Conservation (phyloP, 2,113 vertebrate genomes). For the Hippocampus comes region DNA sequence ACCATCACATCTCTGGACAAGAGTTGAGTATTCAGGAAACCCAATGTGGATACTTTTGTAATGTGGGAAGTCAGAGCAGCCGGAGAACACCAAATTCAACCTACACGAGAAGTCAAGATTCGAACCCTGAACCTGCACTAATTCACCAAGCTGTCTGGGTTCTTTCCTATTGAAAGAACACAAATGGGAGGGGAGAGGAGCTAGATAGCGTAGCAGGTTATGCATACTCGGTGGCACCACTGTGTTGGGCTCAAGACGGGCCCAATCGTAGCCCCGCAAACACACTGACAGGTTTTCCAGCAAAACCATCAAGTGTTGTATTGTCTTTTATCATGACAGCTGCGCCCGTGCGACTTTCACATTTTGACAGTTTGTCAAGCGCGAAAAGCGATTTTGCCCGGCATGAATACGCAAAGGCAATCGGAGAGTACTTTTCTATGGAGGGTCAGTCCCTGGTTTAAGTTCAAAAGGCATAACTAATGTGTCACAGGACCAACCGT, state of each 20-base stretch:
- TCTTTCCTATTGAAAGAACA: slow-evolving; percentile 37
- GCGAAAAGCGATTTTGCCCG: neutral
- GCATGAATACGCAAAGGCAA: neutral
- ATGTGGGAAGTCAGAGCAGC: neutral
- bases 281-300: slow-evolving; percentile 45
- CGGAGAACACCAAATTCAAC: neutral
- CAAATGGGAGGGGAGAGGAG: slow-evolving; percentile 19
- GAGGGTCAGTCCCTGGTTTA: neutral
- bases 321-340: slow-evolving; percentile 9
- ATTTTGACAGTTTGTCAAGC: neutral
- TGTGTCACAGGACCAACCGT: neutral
- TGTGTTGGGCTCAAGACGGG: slow-evolving; percentile 59
- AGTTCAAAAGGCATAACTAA: neutral
- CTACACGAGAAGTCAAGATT: no score
- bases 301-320: slow-evolving; percentile 14
- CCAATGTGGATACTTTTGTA: neutral
- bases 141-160: slow-evolving; percentile 23
- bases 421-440: neutral
- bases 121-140: no score
- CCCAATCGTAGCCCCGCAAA: slow-evolving; percentile 43
- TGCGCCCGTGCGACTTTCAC: neutral
- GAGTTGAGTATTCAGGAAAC: neutral
- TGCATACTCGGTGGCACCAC: slow-evolving; percentile 53
- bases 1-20: neutral
- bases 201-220: slow-evolving; percentile 46